These are phyloP conservation scores for Anolis sagrei DNA, from an alignment of 2,113 vertebrate species.

Conservation along the genomic window DNA sequence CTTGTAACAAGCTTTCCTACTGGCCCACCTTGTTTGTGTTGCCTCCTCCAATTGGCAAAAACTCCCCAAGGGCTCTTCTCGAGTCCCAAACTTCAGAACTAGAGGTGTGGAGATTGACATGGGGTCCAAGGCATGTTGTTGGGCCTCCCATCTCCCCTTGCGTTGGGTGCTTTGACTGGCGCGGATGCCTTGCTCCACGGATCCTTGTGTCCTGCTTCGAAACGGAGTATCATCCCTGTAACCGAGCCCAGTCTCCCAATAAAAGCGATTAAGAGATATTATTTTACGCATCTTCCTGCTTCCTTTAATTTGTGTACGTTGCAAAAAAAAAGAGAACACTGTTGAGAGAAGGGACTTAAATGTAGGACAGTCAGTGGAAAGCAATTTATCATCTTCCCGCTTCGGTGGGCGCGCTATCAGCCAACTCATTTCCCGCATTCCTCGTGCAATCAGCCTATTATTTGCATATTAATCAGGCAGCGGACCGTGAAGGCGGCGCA, in stretches of 20 bases:
- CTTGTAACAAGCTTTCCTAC: too few relatives aligned
- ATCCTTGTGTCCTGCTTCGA: neutral
- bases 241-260: constrained; percentile 60
- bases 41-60: neutral
- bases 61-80: neutral
- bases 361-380: constrained; percentile 88
- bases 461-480: constrained; percentile 94
- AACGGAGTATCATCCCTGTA: constrained; percentile 67
- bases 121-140: neutral
- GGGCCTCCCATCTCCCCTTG: too few relatives aligned
- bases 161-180: neutral
- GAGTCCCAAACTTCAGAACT: neutral
- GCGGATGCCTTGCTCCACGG: neutral
- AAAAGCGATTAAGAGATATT: constrained; percentile 79
- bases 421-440: constrained; percentile 85
- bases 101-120: neutral
- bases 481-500: constrained; percentile 83
- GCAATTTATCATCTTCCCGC: constrained; percentile 90
- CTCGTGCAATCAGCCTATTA: constrained; percentile 90
- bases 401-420: constrained; percentile 81
- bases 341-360: constrained; percentile 87
- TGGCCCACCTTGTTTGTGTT: too few relatives aligned
- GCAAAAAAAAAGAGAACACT: constrained; percentile 47
- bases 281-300: constrained; percentile 83
- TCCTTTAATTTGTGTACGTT: constrained; percentile 82